Evolutionary conservation across 2,888 invertebrate species (phyloP).

Genomic region (Drosophila parthenogenetica): DNA sequence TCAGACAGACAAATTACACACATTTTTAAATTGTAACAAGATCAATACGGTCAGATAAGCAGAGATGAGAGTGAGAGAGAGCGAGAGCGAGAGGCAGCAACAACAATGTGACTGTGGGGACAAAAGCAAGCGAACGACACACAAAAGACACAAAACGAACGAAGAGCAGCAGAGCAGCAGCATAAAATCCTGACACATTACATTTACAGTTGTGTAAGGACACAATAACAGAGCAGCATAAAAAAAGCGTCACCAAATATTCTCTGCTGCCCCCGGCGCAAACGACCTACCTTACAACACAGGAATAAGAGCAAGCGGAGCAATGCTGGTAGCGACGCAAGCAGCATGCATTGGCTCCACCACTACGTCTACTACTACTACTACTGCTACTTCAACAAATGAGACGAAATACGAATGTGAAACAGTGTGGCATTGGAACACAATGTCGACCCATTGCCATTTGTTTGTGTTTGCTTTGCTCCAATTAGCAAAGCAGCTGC

Average conservation of each 20-base stretch:
- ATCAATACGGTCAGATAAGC: constrained; percentile 66
- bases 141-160: constrained; percentile 24
- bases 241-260: constrained; percentile 33
- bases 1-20: constrained; percentile 69
- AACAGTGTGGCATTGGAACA: constrained; percentile 71
- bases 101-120: neutral
- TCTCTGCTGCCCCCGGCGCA: constrained; percentile 15
- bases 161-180: constrained; percentile 47
- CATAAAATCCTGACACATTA: constrained; percentile 82
- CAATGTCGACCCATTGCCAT: constrained; percentile 68
- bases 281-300: constrained; percentile 65
- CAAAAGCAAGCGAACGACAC: constrained; percentile 1
- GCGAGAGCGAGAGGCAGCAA: constrained; percentile 9
- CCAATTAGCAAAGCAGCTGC: constrained; percentile 66
- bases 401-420: constrained; percentile 31
- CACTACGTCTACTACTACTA: constrained; percentile 25
- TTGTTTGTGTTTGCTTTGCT: constrained; percentile 79
- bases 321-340: constrained; percentile 16
- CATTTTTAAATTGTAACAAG: constrained; percentile 69
- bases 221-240: constrained; percentile 49
- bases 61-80: constrained; percentile 10
- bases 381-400: constrained; percentile 51
- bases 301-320: constrained; percentile 17
- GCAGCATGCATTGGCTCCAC: constrained; percentile 17
- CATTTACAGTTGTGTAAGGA: constrained; percentile 82